Percentiles rank a stretch among this genome's conserved stretches.
phyloP scores from a whole-genome alignment of 2,113 vertebrate genomes.

The Platichthys flesus region DNA sequence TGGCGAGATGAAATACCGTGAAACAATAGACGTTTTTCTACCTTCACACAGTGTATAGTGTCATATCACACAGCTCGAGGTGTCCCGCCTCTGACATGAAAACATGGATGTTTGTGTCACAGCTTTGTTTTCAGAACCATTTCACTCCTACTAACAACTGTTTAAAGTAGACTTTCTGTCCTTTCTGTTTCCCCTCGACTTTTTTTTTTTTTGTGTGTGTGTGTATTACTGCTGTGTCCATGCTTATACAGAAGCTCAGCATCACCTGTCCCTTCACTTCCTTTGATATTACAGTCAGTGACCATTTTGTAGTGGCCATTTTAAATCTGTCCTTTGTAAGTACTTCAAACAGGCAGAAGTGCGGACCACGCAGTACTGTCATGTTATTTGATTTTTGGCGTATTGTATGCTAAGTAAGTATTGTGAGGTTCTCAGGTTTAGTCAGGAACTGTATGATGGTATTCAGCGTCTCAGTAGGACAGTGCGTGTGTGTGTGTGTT shows the following conservation, averaged over 20 bases:
- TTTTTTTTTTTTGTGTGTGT: too few relatives aligned
- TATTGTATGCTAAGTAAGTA: constrained; percentile 52
- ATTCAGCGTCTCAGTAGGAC: constrained; percentile 35
- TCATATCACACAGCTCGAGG: not conserved
- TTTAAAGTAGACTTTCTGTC: not conserved
- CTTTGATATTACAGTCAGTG: constrained; percentile 36
- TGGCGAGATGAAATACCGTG: not conserved
- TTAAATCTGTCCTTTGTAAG: constrained; percentile 43
- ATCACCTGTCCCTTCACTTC: constrained; percentile 24
- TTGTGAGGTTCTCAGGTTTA: constrained; percentile 9
- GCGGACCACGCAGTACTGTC: constrained; percentile 20
- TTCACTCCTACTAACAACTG: not conserved
- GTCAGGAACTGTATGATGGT: constrained; percentile 47
- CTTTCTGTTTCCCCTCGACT: not conserved
- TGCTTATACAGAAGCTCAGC: constrained; percentile 10
- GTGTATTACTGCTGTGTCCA: not conserved
- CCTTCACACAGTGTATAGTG: not conserved
- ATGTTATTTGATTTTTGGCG: constrained; percentile 42
- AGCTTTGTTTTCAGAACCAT: not conserved
- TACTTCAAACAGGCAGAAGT: constrained; percentile 42
- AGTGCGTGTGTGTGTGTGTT: not conserved
- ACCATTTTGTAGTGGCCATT: constrained; percentile 35
- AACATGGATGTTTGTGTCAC: too few relatives aligned
- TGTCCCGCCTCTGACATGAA: too few relatives aligned
- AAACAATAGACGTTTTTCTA: not conserved